A percentile compares a stretch with the other conserved stretches of the same genome.
phyloP scores from a whole-genome alignment of 2,113 vertebrate genomes.

The Ameiurus melas region DNA sequence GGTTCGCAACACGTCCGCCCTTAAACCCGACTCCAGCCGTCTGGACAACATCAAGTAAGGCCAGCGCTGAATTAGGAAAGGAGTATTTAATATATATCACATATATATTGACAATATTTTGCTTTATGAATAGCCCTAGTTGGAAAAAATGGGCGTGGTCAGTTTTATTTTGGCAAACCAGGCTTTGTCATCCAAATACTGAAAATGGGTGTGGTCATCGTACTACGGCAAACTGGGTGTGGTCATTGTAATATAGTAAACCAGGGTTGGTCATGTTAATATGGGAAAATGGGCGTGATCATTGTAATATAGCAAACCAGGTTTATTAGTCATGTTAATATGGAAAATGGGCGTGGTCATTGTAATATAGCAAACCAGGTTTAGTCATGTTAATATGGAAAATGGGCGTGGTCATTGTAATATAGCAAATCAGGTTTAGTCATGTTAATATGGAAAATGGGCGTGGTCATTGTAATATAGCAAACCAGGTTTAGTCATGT shows the following conservation, averaged over 20 bases:
- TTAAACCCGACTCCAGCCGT: conserved; percentile 90
- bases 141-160: neutral
- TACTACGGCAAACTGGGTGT: neutral
- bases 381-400: no score
- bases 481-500: neutral
- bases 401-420: no score
- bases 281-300: neutral
- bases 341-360: neutral
- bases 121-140: neutral
- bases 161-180: neutral
- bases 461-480: neutral
- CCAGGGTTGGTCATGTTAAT: neutral
- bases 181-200: neutral
- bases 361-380: neutral
- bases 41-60: conserved; percentile 90
- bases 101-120: neutral
- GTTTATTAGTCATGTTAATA: neutral
- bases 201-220: neutral
- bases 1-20: conserved; percentile 84
- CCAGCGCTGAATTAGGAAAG: neutral
- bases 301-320: neutral
- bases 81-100: neutral
- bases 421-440: neutral
- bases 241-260: neutral
- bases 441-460: neutral